These are phyloP conservation scores for Luperina testacea DNA, from an alignment of 2,888 invertebrate species.

Conservation along the genomic window DNA sequence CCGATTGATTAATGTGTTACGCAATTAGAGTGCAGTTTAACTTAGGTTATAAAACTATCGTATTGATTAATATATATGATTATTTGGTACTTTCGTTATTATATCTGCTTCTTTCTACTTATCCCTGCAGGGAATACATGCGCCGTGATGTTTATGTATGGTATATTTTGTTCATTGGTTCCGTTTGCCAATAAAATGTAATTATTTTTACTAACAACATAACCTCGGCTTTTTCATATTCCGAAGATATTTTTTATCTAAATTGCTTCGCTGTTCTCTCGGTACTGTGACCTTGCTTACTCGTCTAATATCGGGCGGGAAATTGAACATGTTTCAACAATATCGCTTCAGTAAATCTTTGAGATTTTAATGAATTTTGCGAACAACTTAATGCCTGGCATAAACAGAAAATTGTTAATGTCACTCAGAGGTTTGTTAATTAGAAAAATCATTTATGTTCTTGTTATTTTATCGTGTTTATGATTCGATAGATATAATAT, in stretches of 20 bases:
- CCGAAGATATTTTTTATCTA: not conserved
- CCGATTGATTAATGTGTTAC: not conserved
- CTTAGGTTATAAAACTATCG: not conserved
- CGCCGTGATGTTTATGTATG: not conserved
- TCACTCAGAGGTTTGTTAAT: conserved; percentile 49
- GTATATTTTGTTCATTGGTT: not conserved
- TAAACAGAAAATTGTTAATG: conserved; percentile 62
- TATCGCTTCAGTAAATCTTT: conserved; percentile 65
- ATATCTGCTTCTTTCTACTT: not conserved
- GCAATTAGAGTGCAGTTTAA: no score
- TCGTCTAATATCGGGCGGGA: conserved; percentile 53
- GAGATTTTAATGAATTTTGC: conserved; percentile 69
- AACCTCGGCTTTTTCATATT: not conserved
- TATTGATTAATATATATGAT: not conserved
- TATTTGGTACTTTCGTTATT: not conserved
- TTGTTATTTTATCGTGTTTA: not conserved
- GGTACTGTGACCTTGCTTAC: conserved; percentile 30
- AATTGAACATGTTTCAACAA: conserved; percentile 67
- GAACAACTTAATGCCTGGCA: conserved; percentile 59
- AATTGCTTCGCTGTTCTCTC: conserved; percentile 18
- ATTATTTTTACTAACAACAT: not conserved
- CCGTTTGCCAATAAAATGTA: not conserved
- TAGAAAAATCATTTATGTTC: conserved; percentile 33
- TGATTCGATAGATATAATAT: not conserved
- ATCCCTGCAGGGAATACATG: not conserved